Evolutionary conservation across 64 coral and sea anemone genomes (phyloP), one percentile per base, ranked within the genome.

Genomic region (Montipora foliosa): DNA sequence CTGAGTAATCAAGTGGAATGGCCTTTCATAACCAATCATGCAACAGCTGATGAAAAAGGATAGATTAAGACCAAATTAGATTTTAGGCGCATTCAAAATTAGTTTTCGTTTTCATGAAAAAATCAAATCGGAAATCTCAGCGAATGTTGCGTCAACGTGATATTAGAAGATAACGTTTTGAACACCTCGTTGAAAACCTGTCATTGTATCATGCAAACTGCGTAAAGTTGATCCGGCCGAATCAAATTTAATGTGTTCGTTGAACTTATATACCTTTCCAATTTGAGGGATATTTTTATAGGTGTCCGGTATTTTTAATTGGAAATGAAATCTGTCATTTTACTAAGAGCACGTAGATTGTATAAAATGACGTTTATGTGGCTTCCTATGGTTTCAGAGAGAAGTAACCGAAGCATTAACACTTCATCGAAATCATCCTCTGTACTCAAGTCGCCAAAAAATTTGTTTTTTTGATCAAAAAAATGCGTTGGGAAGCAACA

Each of bases 221-320:
- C 29, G 29, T 29, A 29, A 29, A 29, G 29, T 29, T 29, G 29
- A 29, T 29, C 37, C 37, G 37, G 37, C 37, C 37, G 37, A 37
- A 37, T 37, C 37, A 37, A 37, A 37, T 37, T 37, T 1, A 4
- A 57, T 57, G 13, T 24, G 68, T n/a, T 71, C 68, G 45, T 2
- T 49, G 12, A 8, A 0, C 45, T 71, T 86, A 49, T 72, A 86
- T 71, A 51, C 62, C 47, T 62, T 72, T 49, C 62, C 44, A 64
- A 17, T 70, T 68, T 17, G 15, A 24, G 8, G 66, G 66, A 50
- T 70, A 86, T 86, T 71, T 86, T 86, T 86, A 64, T 37, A 44
- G 52, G 21, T 60, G 15, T 50, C 50, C 71, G 82, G 48, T 46
- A 86, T 49, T 5, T 14, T 16, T 86, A 86, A 71, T 50, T 72